phyloP scores from a whole-genome alignment of 2,113 vertebrate genomes.

The Epinephelus lanceolatus region DNA sequence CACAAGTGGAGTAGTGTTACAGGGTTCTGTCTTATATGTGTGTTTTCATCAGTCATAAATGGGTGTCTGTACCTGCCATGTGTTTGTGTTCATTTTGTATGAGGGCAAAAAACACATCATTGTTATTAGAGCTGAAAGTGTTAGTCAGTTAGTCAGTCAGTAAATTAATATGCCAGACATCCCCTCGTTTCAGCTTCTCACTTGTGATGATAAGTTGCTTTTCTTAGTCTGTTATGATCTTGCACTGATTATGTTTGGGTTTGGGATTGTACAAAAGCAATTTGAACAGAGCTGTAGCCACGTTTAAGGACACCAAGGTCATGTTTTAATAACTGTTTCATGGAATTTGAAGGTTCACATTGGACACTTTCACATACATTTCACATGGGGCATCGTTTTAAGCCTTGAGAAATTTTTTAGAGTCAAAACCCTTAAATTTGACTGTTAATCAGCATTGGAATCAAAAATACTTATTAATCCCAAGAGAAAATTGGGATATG shows the following conservation, averaged over 20 bases:
- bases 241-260: background rate
- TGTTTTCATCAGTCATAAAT: conserved; percentile 5
- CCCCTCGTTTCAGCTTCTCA: background rate
- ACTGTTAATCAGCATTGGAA: background rate
- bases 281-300: background rate
- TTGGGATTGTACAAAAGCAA: background rate
- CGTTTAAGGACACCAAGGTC: background rate
- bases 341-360: background rate
- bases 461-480: too few relatives aligned
- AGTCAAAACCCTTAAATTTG: background rate
- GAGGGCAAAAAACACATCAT: background rate
- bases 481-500: too few relatives aligned
- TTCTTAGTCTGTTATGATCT: background rate
- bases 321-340: background rate
- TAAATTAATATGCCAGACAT: background rate
- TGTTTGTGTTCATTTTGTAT: conserved; percentile 1
- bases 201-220: background rate
- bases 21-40: background rate
- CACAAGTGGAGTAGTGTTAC: background rate
- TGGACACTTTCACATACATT: background rate
- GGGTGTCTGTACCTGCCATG: background rate
- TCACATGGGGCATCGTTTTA: background rate
- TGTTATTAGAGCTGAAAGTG: background rate
- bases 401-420: background rate
- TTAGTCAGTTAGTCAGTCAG: background rate